Percentiles rank a stretch among this genome's conserved stretches.
phyloP scores from a whole-genome alignment of 2,888 invertebrate genomes.

The Sycophila texana region DNA sequence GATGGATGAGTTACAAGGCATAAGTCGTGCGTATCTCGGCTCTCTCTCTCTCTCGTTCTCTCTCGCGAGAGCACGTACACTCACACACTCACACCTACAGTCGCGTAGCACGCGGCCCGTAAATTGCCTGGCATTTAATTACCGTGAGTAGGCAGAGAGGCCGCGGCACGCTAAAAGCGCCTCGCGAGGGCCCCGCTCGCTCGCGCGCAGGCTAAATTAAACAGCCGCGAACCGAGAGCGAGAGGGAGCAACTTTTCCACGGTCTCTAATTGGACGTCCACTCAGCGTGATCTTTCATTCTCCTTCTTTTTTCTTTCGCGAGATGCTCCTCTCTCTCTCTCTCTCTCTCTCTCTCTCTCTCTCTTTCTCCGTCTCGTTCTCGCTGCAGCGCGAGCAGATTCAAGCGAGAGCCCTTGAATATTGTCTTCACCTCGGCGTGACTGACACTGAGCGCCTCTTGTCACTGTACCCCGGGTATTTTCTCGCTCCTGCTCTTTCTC shows the following conservation, averaged over 20 bases:
- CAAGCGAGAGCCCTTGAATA: slow-evolving; percentile 28
- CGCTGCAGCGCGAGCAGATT: slow-evolving; percentile 9
- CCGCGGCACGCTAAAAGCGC: slow-evolving; percentile 65
- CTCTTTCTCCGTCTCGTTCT: slow-evolving; percentile 21
- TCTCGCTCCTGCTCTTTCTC: slow-evolving; percentile 23
- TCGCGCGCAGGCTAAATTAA: slow-evolving; percentile 66
- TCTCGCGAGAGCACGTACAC: background rate
- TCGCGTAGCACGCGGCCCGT: slow-evolving; percentile 61
- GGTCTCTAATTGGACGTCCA: slow-evolving; percentile 30
- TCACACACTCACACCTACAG: background rate
- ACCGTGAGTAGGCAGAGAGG: slow-evolving; percentile 70
- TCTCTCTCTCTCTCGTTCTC: background rate
- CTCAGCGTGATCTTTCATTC: background rate
- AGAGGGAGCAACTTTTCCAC: background rate
- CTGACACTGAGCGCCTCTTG: slow-evolving; percentile 45
- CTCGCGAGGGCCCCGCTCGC: background rate
- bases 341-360: background rate
- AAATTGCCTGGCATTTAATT: slow-evolving; percentile 75
- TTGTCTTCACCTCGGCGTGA: slow-evolving; percentile 34
- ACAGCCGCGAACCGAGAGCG: slow-evolving; percentile 63
- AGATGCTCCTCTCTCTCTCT: background rate
- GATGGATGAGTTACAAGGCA: slow-evolving; percentile 63
- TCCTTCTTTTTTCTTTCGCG: background rate
- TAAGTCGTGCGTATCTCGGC: slow-evolving; percentile 61
- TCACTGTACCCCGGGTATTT: background rate